These are phyloP conservation scores for Hydrochoerus hydrochaeris DNA, from an alignment of 2,113 vertebrate species.

Conservation along the genomic window DNA sequence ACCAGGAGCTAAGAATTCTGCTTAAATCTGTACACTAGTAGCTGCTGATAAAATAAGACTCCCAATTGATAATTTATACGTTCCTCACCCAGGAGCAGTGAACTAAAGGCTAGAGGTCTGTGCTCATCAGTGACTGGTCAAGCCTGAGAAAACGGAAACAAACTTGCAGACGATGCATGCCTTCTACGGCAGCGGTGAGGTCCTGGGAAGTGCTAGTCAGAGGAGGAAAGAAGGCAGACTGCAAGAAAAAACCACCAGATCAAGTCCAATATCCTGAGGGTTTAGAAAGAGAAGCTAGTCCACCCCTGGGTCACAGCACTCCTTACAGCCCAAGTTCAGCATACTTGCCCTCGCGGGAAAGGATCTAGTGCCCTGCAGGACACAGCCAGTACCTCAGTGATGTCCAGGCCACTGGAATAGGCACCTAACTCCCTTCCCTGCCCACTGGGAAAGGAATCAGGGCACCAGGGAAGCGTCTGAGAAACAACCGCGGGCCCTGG, in stretches of 20 bases:
- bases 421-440: background rate
- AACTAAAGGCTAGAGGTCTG: background rate
- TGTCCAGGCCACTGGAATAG: background rate
- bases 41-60: background rate
- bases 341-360: background rate
- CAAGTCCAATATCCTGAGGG: background rate
- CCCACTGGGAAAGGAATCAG: background rate
- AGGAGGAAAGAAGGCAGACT: background rate
- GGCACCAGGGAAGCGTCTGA: background rate
- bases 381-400: background rate
- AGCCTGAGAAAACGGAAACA: background rate
- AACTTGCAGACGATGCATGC: background rate
- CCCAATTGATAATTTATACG: background rate
- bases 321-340: background rate
- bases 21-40: background rate
- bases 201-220: background rate
- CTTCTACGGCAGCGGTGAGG: background rate
- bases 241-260: background rate
- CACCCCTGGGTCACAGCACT: background rate
- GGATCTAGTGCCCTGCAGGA: background rate
- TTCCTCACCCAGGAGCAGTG: background rate
- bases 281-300: background rate
- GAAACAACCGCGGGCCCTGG: background rate
- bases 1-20: background rate
- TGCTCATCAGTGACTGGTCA: background rate